Base-by-base conservation (phyloP, 2,113 vertebrate genomes). In the Phylloscopus trochiloides region DNA sequence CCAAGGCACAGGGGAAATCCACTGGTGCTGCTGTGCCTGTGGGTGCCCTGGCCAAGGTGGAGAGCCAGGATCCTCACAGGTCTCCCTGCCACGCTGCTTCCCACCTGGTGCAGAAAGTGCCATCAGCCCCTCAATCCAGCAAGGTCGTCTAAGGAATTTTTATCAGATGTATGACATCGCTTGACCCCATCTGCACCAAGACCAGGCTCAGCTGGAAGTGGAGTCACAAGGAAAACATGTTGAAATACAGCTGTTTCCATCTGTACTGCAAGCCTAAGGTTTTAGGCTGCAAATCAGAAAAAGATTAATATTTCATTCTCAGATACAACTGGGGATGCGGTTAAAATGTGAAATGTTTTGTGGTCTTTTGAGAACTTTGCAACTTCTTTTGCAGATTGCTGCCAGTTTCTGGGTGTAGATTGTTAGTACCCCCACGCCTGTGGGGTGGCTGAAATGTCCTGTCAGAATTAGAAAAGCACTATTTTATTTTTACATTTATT, bases 1-100 rank as follows among this genome's bases (percentile, higher is more conserved):
- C 42, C 25, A 0, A 0, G 59, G 25, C 34, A 3, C 17, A 0
- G 51, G 51, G 51, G 17, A 6, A 1, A 40, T 1, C 43, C 3
- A 2, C 28, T 4, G 79, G 2, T 14, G 59, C 78, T 54, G 67
- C 67, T 2, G 8, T 1, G 24, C 70, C 59, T 17, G 25, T 1
- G 10, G 19, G 36, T 18, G 55, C 84, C 0, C 1, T 1, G 62
- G 43, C 77, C 59, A 3, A 4, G 43, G 29, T 1, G 34, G 21
- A 0, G 5, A 86, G 63, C 48, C 76, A 61, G 51, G 26, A 2
- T 31, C 50, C 58, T 76, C 7, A 0, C 5, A 5, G 82, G 17
- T 36, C 40, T n/a, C 77, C 34, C 68, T 45, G 28, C n/a, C n/a
- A 5, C 0, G 0, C 65, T 29, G 14, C 91, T 72, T 58, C 47